phyloP scores from a whole-genome alignment of 2,888 invertebrate genomes.

The Nomada lathburiana region DNA sequence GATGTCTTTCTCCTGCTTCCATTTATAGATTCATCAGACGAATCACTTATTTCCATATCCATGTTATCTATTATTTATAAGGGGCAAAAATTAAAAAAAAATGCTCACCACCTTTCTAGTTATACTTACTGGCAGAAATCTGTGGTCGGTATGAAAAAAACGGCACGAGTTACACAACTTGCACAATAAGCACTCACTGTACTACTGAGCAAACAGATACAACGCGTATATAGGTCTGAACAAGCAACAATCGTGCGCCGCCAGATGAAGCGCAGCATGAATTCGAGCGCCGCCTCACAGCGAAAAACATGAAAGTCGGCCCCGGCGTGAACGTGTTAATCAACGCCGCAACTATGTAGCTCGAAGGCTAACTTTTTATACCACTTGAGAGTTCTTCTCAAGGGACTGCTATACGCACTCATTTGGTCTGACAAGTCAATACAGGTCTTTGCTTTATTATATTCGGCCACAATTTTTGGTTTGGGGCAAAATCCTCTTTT shows the following conservation, averaged over 20 bases:
- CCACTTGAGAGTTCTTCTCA: conserved; percentile 68
- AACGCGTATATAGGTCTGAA: not conserved
- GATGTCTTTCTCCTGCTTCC: conserved; percentile 10
- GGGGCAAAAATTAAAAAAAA: conserved; percentile 42
- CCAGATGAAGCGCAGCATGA: no score
- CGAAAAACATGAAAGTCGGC: no score
- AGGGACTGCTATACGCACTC: conserved; percentile 68
- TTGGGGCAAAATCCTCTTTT: conserved; percentile 60
- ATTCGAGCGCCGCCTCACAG: no score
- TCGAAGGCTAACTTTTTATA: conserved; percentile 73
- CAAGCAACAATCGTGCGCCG: no score
- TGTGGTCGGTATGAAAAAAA: not conserved
- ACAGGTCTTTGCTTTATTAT: conserved; percentile 77
- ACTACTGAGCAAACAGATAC: not conserved
- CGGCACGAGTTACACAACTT: not conserved
- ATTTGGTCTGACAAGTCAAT: conserved; percentile 79
- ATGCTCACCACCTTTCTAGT: conserved; percentile 37
- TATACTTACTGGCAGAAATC: conserved; percentile 37
- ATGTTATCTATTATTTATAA: conserved; percentile 38
- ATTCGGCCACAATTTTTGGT: conserved; percentile 72
- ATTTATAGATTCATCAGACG: conserved; percentile 2
- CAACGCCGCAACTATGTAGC: no score
- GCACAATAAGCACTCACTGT: not conserved
- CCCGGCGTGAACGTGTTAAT: no score
- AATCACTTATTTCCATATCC: conserved; percentile 31